Evolutionary conservation across 2,888 invertebrate genomes (phyloP), one percentile per base, ranked within the genome.

Genomic region (Chirona hameri): DNA sequence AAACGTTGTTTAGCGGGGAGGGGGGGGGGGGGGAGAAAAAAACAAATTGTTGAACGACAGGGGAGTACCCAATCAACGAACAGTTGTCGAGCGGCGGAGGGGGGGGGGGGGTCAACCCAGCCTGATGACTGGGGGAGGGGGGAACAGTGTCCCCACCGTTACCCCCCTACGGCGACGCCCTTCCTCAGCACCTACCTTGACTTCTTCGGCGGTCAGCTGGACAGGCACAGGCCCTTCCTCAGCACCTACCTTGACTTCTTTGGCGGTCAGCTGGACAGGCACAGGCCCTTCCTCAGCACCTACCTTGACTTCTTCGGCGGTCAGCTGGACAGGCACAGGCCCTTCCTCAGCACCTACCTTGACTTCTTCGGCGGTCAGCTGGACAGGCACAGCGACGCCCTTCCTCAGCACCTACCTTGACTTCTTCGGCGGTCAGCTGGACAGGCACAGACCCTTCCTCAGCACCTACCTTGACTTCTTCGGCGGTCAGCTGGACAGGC

Each of bases 381-480:
- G 93, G 0, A 95, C 94, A 84, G 94, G 93, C 84, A 96, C 93
- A 87, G 93, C n/a, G n/a, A n/a, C n/a, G n/a, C n/a, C n/a, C n/a
- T n/a, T 39, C 39, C 39, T 39, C 39, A 39, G 39, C 39, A 88
- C 89, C 89, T 85, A 92, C 92, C 87, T 91, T 90, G 82, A 94
- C 90, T 85, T 95, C 94, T 85, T 93, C 94, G 0, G 91, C 92
- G 86, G 90, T 92, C 87, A 90, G 90, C 86, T 94, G 93, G 0
- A 95, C 94, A 84, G 94, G 93, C 84, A 96, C 93, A 87, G 93
- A 93, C 87, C n/a, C n/a, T n/a, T 39, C 39, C 39, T 39, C 39
- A 39, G 39, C 39, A 88, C 89, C 89, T 85, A 92, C 92, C 87
- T 91, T 90, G 82, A 94, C 90, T 85, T 95, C 94, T 85, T 93